phyloP scores from a whole-genome alignment of 2,113 vertebrate genomes.

The Telmatochromis sp. region DNA sequence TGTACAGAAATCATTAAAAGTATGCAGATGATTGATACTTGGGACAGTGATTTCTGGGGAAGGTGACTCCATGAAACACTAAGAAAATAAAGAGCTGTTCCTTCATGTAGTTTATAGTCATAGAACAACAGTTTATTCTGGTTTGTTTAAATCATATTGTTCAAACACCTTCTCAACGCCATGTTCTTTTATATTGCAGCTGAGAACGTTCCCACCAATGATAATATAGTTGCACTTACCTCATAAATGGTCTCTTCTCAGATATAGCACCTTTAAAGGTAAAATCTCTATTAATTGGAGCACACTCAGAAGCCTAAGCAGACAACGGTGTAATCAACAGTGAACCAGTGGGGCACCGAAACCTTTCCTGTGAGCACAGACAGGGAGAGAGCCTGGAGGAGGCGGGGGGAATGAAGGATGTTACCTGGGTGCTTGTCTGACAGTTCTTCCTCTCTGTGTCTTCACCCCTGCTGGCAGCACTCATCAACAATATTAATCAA shows the following conservation, averaged over 20 bases:
- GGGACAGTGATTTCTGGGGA: background rate
- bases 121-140: background rate
- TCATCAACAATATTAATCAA: slow-evolving; percentile 68
- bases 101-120: background rate
- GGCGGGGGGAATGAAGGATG: slow-evolving; percentile 46
- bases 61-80: background rate
- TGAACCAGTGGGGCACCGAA: slow-evolving; percentile 34
- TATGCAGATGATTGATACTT: background rate
- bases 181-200: background rate
- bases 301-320: slow-evolving; percentile 29
- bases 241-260: background rate
- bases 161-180: background rate
- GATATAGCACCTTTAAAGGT: background rate
- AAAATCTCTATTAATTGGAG: slow-evolving; percentile 10
- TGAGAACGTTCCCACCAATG: background rate
- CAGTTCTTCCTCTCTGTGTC: slow-evolving; percentile 58
- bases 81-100: background rate
- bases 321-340: slow-evolving; percentile 55
- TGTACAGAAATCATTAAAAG: background rate
- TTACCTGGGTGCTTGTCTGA: slow-evolving; percentile 59
- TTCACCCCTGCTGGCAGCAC: slow-evolving; percentile 53
- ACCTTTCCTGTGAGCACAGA: slow-evolving; percentile 38
- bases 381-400: background rate
- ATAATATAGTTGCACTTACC: background rate
- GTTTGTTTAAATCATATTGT: background rate